Base-by-base conservation (phyloP, 2,113 vertebrate genomes). In the Zingel zingel region DNA sequence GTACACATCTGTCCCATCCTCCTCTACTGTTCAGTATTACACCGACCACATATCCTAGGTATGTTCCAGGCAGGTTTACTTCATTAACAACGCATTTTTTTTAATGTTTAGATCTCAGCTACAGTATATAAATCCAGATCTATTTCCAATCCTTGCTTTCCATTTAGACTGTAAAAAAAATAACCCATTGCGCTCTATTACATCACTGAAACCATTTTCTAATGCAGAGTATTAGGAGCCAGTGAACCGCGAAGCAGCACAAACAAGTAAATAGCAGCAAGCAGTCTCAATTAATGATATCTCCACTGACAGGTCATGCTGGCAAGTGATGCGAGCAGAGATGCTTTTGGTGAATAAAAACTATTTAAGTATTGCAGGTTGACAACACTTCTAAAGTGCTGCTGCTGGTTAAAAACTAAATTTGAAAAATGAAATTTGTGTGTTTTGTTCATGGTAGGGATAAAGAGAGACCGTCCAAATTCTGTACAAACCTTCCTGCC, bases 201-300 rank as follows among this genome's bases (percentile, higher is more conserved):
- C 79, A 82, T 86, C 79, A 86, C 30, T 73, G 65, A 33, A 86
- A 23, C 66, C 48, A 2, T 79, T 90, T 81, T 45, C 47, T 53
- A 66, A 79, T 87, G 69, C 77, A 70, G 33, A 27, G 67, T 25
- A 65, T 84, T 80, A 65, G 74, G 58, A 83, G 47, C 51, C 0
- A 30, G 76, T 74, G 79, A 82, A 79, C 67, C 23, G 3, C 3
- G 54, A 66, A 69, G 71, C 67, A 74, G 71, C 79, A 91, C 59
- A 85, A 87, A 85, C 80, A 87, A 86, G 82, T 81, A 88, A 90
- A 91, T 77, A 87, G 51, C 80, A 90, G 80, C 77, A 81, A 89
- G 75, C 57, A 25, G 74, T 54, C 77, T 82, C 80, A 88, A 87
- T 87, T 83, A 88, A 85, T 66, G 27, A 79, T 72, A 82, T 67